Evolutionary conservation across 2,888 invertebrate species (phyloP), one percentile per base, ranked within the genome.

Genomic region (Hirudinaria manillensis): DNA sequence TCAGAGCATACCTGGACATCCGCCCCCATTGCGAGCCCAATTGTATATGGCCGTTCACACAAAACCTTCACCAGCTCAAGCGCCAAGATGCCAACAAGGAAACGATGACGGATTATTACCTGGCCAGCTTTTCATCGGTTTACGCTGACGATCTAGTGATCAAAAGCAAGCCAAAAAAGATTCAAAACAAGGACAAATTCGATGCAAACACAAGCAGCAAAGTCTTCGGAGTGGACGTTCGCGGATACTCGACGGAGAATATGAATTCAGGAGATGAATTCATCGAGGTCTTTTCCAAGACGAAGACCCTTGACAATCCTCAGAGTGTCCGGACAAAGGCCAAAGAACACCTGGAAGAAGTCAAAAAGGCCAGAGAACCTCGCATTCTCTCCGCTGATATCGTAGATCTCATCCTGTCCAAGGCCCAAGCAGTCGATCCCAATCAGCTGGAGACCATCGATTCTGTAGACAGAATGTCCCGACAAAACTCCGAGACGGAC

Each of bases 111-210:
- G 73, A 73, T 19, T 53, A 34, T 36, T 73, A 73, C 45, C 61
- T 73, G 3, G 27, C 27, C 24, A 65, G 45, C 38, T 56, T 65
- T 38, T 61, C 34, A 7, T 61, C 61, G 24, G 34, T 73, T 24
- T 73, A 73, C 29, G 73, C 73, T 55, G 73, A 73, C 36, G 73
- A 73, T 16, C 36, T 73, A 34, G 2, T 68, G n/a, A 68, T 68
- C n/a, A 61, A 61, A 29, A 61, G 29, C 61, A 68, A 34, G 36
- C 29, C 36, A 29, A 29, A 34, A 29, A 32, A 34, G n/a, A 29
- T 29, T 34, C 32, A 68, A n/a, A 29, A 24, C 36, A 36, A 29
- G 7, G 36, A 68, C 36, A n/a, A 34, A 36, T n/a, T 32, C 29
- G 32, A 36, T 29, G 68, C 32, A 29, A 68, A 68, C 16, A n/a